Percentiles rank a stretch among this genome's conserved stretches.
Evolutionary conservation across 2,888 invertebrate species (phyloP).

Genomic region (Phyllotreta striolata): DNA sequence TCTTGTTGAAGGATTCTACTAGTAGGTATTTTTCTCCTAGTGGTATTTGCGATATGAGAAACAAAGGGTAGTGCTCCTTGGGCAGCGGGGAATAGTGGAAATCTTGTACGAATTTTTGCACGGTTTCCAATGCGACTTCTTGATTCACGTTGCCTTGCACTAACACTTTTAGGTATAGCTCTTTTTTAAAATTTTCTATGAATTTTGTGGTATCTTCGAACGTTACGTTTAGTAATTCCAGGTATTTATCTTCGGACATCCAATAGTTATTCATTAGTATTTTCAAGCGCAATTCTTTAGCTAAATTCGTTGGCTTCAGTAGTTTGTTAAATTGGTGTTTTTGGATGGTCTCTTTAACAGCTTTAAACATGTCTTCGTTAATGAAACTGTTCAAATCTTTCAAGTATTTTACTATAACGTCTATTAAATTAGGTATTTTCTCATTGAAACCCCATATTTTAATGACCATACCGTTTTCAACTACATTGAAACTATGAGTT

Average conservation of each 20-base stretch:
- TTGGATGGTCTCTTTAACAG: constrained; percentile 73
- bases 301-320: constrained; percentile 75
- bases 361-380: constrained; percentile 71
- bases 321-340: constrained; percentile 76
- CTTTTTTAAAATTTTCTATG: constrained; percentile 66
- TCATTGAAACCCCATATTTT: constrained; percentile 48
- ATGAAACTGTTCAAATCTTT: constrained; percentile 65
- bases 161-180: constrained; percentile 75
- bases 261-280: constrained; percentile 30
- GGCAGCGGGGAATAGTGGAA: constrained; percentile 66
- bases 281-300: constrained; percentile 58
- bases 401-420: constrained; percentile 73
- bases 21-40: constrained; percentile 71
- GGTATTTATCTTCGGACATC: constrained; percentile 66
- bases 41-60: constrained; percentile 72
- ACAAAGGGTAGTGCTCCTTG: constrained; percentile 61
- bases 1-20: constrained; percentile 74
- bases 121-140: constrained; percentile 68
- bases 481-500: constrained; percentile 34
- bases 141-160: constrained; percentile 82
- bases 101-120: constrained; percentile 66
- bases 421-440: constrained; percentile 67
- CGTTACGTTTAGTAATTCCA: constrained; percentile 63
- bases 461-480: constrained; percentile 45
- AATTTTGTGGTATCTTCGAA: constrained; percentile 70